Evolutionary conservation across 2,888 invertebrate species (phyloP).

Genomic region (Lutraria lutraria): DNA sequence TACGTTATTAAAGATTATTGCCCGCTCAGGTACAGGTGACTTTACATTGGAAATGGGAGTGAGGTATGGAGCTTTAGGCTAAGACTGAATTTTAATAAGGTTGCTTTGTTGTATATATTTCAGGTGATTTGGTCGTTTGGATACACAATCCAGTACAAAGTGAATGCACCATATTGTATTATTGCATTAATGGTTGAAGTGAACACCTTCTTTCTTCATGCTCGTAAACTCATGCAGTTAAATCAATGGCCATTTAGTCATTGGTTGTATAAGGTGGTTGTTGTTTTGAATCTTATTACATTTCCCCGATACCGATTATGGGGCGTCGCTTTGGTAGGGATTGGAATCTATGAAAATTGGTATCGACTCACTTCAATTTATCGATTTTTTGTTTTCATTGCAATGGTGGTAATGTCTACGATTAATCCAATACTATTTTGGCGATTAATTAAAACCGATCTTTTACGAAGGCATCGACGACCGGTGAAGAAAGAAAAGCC

Average conservation of each 20-base stretch:
- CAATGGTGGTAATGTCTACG: conserved; percentile 72
- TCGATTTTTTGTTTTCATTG: conserved; percentile 61
- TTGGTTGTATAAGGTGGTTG: conserved; percentile 73
- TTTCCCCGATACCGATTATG: conserved; percentile 76
- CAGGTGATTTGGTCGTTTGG: conserved; percentile 78
- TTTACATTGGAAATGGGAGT: no score
- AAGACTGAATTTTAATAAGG: background rate
- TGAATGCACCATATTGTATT: conserved; percentile 77
- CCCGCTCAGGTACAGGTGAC: no score
- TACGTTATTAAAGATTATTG: no score
- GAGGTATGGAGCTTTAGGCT: no score
- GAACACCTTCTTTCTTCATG: conserved; percentile 82
- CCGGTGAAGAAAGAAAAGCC: conserved; percentile 11
- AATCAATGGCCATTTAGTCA: conserved; percentile 68
- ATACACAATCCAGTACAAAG: conserved; percentile 75
- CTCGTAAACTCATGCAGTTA: conserved; percentile 81
- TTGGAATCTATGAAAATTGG: conserved; percentile 69
- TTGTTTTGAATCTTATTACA: conserved; percentile 76
- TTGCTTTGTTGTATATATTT: background rate
- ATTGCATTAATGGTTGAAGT: conserved; percentile 80
- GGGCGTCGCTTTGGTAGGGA: conserved; percentile 61
- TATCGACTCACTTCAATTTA: conserved; percentile 68
- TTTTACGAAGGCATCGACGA: conserved; percentile 55
- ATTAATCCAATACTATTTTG: conserved; percentile 80
- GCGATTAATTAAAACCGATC: conserved; percentile 79